A percentile compares a stretch with the other conserved stretches of the same genome.
phyloP scores from a whole-genome alignment of 2,113 vertebrate species.

The Pelecanoides urinatrix region DNA sequence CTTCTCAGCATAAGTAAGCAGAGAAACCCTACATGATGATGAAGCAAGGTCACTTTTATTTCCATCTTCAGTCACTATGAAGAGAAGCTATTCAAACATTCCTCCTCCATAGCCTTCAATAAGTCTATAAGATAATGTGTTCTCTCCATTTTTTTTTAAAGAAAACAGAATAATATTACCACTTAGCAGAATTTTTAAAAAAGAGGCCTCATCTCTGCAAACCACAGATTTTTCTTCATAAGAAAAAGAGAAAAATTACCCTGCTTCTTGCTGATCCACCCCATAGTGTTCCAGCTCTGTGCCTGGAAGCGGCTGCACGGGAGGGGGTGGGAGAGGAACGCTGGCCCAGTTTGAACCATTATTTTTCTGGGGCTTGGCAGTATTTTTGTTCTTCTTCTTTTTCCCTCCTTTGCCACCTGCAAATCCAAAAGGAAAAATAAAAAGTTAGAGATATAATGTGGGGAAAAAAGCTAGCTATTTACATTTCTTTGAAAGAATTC shows the following conservation, averaged over 20 bases:
- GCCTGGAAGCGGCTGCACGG: conserved; percentile 93
- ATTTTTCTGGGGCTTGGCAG: conserved; percentile 87
- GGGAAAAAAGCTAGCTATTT: background rate
- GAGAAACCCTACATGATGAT: background rate
- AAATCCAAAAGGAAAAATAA: conserved; percentile 45
- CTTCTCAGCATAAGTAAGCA: background rate
- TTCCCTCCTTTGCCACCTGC: conserved; percentile 97
- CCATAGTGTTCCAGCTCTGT: conserved; percentile 94
- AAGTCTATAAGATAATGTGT: background rate
- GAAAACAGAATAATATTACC: background rate
- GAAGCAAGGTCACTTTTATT: conserved; percentile 59
- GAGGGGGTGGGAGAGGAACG: conserved; percentile 92
- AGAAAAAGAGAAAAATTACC: conserved; percentile 71
- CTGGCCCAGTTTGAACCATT: conserved; percentile 95
- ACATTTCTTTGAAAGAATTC: conserved; percentile 25
- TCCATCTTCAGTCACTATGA: conserved; percentile 42
- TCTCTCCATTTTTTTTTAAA: background rate
- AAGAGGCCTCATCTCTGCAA: background rate
- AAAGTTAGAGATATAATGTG: conserved; percentile 12
- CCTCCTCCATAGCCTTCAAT: background rate
- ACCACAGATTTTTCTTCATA: background rate
- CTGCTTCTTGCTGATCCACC: conserved; percentile 89
- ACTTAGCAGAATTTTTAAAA: background rate
- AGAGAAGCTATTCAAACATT: background rate
- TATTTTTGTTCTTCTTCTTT: conserved; percentile 97